Evolutionary conservation across 2,888 invertebrate genomes (phyloP).

Genomic region (Piscicola geometra): DNA sequence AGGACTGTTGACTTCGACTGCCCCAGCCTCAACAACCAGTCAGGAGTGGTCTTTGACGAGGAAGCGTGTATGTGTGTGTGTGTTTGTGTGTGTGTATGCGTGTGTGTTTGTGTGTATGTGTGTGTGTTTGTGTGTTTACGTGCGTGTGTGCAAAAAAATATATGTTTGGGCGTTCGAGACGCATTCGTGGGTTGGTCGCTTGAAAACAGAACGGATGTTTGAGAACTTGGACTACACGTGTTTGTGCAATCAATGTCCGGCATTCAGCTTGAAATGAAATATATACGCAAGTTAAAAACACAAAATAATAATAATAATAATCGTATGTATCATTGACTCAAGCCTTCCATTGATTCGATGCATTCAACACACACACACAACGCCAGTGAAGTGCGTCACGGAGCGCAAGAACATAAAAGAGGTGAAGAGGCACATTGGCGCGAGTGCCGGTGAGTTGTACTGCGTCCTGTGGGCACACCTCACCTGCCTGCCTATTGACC

Average conservation of each 20-base stretch:
- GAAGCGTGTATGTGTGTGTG: slow-evolving; percentile 6
- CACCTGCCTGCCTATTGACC: slow-evolving; percentile 25
- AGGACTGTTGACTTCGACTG: slow-evolving; percentile 23
- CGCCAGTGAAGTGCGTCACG: slow-evolving; percentile 20
- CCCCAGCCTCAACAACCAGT: slow-evolving; percentile 4
- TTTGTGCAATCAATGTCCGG: too few species aligned
- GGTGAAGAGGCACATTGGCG: slow-evolving; percentile 3
- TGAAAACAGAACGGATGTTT: neutral
- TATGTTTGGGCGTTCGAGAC: too few species aligned
- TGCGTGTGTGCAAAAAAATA: too few species aligned
- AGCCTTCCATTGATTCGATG: too few species aligned
- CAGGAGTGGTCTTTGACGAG: neutral
- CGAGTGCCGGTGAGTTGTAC: slow-evolving; percentile 12
- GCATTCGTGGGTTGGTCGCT: neutral
- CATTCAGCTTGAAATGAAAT: too few species aligned
- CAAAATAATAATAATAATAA: too few species aligned
- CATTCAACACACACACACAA: too few species aligned
- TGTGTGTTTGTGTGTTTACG: too few species aligned
- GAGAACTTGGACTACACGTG: too few species aligned
- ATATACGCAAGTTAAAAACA: too few species aligned
- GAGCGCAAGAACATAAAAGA: slow-evolving; percentile 8
- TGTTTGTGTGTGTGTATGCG: neutral
- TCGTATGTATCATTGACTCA: too few species aligned
- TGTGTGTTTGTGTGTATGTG: neutral
- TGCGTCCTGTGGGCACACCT: slow-evolving; percentile 18